A percentile compares a stretch with the other conserved stretches of the same genome.
These are phyloP conservation scores for Onychomys torridus DNA, from an alignment of 2,797 vertebrate genomes.

Conservation along the genomic window DNA sequence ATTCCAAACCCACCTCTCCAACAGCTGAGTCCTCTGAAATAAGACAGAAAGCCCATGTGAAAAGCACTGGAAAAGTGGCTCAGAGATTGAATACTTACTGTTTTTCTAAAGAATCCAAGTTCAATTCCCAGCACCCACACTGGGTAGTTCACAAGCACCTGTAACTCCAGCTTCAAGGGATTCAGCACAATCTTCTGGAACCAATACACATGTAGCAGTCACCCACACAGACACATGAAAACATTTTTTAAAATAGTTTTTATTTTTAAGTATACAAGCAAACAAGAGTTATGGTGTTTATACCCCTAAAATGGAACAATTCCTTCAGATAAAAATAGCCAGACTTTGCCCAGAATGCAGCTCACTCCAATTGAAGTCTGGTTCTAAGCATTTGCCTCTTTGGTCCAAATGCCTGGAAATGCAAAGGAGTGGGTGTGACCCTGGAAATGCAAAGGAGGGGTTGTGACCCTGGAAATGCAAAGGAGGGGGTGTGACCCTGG, in stretches of 20 bases:
- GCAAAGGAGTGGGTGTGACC: neutral
- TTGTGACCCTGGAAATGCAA: too few relatives aligned
- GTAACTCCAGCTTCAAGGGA: too few relatives aligned
- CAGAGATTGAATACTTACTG: neutral
- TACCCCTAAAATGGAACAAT: neutral
- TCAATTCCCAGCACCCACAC: neutral
- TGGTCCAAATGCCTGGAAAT: neutral
- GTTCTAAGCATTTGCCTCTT: neutral
- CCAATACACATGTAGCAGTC: neutral
- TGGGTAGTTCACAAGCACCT: neutral
- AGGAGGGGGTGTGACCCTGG: too few relatives aligned
- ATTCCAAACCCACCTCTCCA: constrained; percentile 22
- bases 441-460: too few relatives aligned
- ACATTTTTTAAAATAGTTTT: neutral
- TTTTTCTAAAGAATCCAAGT: neutral
- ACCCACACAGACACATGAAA: neutral
- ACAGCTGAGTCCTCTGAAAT: constrained; percentile 18
- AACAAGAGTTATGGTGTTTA: neutral
- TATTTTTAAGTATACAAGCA: neutral
- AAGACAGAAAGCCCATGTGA: neutral
- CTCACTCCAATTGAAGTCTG: constrained; percentile 30
- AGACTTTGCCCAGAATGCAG: constrained; percentile 42
- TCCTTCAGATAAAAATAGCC: neutral
- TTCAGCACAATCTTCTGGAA: neutral
- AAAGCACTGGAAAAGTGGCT: neutral